phyloP scores from a whole-genome alignment of 2,113 vertebrate genomes.

The Spermophilus dauricus region DNA sequence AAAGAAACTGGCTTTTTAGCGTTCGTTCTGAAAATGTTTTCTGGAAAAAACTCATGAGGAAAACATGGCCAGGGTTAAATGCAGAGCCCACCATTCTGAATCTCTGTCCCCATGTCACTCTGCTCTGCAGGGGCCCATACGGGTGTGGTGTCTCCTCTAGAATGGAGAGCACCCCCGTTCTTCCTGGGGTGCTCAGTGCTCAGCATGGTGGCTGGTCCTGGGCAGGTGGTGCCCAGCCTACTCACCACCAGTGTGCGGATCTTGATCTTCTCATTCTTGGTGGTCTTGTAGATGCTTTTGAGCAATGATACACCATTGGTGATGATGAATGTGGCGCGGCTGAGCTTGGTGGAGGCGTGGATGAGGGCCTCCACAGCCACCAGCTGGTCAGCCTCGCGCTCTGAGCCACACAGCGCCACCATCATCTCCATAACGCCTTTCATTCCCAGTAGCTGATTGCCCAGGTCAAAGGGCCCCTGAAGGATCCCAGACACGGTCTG shows the following conservation, averaged over 20 bases:
- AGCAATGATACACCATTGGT: conserved; percentile 95
- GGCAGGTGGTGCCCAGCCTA: not conserved
- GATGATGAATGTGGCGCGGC: conserved; percentile 97
- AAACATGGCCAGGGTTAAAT: rapidly evolving
- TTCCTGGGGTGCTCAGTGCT: conserved; percentile 58
- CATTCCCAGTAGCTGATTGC: conserved; percentile 93
- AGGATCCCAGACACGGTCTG: conserved; percentile 96
- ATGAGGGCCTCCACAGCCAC: conserved; percentile 98
- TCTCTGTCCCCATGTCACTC: not conserved
- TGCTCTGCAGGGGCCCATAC: not conserved
- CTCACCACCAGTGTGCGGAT: conserved; percentile 97
- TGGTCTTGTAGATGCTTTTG: conserved; percentile 99
- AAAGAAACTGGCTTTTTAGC: not conserved
- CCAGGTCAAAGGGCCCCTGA: conserved; percentile 97
- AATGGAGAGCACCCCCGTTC: no score
- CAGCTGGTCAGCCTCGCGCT: conserved; percentile 97
- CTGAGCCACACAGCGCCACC: conserved; percentile 96
- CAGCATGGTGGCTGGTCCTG: rapidly evolving
- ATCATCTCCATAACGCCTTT: conserved; percentile 99
- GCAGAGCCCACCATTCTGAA: not conserved
- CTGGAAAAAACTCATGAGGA: not conserved
- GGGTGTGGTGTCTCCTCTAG: not conserved
- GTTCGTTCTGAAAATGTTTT: not conserved
- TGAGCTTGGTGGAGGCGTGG: conserved; percentile 96
- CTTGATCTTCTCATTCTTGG: conserved; percentile 98